phyloP scores from a whole-genome alignment of 2,113 vertebrate species.

The Phyllostomus discolor region DNA sequence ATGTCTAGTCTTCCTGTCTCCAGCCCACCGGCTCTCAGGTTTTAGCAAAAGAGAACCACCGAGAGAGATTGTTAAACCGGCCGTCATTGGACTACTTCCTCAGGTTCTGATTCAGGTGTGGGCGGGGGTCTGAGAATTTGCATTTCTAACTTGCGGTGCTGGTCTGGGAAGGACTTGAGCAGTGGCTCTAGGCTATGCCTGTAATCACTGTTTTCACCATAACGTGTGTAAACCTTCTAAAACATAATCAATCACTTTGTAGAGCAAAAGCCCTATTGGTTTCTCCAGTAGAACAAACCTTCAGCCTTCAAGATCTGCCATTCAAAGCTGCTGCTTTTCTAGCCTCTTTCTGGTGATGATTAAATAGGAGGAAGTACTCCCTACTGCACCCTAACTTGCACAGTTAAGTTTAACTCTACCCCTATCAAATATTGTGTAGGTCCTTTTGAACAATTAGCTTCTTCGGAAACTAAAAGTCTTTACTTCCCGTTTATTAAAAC shows the following conservation, averaged over 20 bases:
- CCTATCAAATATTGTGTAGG: background rate
- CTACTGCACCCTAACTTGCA: background rate
- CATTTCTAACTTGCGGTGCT: background rate
- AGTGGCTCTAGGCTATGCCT: background rate
- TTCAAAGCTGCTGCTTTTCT: background rate
- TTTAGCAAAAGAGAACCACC: background rate
- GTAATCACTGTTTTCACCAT: background rate
- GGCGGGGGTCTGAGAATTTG: background rate
- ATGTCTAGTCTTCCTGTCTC: background rate
- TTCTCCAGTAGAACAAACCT: background rate
- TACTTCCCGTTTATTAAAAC: background rate
- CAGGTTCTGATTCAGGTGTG: background rate
- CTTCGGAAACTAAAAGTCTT: background rate
- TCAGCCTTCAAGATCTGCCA: background rate
- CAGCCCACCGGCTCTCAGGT: background rate
- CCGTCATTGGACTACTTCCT: background rate
- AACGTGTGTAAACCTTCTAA: background rate
- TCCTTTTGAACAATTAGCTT: background rate
- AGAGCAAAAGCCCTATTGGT: background rate
- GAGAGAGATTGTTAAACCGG: background rate
- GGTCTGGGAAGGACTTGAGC: background rate
- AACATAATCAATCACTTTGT: background rate
- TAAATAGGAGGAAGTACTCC: background rate
- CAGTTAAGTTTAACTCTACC: background rate
- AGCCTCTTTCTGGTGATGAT: background rate